Conservation (phyloP, 1,140 invertebrate species). For the Hetaerina americana region DNA sequence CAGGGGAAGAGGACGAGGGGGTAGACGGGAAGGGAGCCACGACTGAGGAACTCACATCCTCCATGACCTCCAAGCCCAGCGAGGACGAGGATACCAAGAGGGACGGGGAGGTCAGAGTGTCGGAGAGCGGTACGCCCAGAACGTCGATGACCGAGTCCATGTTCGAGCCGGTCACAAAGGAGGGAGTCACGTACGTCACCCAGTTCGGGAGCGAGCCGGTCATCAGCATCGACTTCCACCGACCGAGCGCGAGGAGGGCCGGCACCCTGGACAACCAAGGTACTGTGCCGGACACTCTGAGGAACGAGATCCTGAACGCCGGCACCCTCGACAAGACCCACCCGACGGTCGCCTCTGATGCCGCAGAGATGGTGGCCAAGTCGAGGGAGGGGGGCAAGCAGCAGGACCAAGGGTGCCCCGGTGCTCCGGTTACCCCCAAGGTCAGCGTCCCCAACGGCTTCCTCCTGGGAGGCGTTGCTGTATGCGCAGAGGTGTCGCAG, state of each 20-base stretch:
- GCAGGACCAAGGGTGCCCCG: not conserved
- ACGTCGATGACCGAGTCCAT: not conserved
- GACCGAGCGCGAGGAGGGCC: not conserved
- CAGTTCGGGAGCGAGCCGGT: not conserved
- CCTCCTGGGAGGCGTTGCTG: not conserved
- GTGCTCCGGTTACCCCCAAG: not conserved
- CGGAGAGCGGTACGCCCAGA: not conserved
- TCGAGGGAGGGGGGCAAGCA: not conserved
- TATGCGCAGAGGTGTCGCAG: not conserved
- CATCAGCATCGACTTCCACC: not conserved
- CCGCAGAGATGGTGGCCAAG: not conserved
- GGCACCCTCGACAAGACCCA: not conserved
- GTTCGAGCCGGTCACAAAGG: not conserved
- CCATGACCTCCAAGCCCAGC: no score
- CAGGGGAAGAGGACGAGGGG: not conserved
- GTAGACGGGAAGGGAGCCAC: not conserved
- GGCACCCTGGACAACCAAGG: not conserved
- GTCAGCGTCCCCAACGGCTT: not conserved
- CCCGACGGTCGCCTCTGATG: not conserved
- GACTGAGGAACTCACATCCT: not conserved
- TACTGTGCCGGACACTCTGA: not conserved
- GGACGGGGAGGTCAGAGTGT: not conserved
- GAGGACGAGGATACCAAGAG: not conserved
- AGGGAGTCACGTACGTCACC: not conserved
- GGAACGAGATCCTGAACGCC: not conserved